Base-by-base conservation (phyloP, 2,797 vertebrate genomes). In the Tympanoctomys barrerae region DNA sequence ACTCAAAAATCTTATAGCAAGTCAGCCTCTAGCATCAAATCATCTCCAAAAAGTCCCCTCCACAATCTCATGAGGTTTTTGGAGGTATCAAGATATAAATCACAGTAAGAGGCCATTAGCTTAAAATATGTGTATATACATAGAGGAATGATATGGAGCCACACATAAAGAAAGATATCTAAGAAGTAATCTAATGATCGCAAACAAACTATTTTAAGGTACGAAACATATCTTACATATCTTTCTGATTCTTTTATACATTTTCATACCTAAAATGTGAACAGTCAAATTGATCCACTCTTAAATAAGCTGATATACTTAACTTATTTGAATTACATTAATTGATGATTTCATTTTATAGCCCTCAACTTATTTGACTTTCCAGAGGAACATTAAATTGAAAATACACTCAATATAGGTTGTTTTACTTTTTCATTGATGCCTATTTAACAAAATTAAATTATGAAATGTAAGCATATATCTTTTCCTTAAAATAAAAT, bases 121-220 rank as follows among this genome's bases (percentile, higher is more conserved):
- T 85, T 94, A 61, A 96, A 94, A 71, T 87, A 52, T 62, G 26
- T 14, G 6, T 87, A 16, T 78, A 33, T 87, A 78, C 22, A 59
- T 21, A 86, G 75, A 75, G 16, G 33, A 83, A 4, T 77, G 61
- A 93, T 68, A 46, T 79, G 18, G 22, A 89, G 28, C 18, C 33
- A 79, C 77, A 73, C 52, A 62, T 14, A 73, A 39, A 95, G 16
- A 83, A 7, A 19, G 54, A 7, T 87, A 83, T 61, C 52, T 64
- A 78, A 93, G 36, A 87, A 86, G 68, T 94, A 64, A 89, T 75
- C 14, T 75, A 80, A 5, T 73, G 13, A 79, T 28, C 46, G 26
- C 4, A 95, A 82, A 70, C 11, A 42, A 93, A 71, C 39, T 71
- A 2, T 75, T 88, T 94, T 71, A 82, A 77, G 22, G 8, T 78